phyloP scores from a whole-genome alignment of 2,888 invertebrate species.

The Melieria crassipennis region DNA sequence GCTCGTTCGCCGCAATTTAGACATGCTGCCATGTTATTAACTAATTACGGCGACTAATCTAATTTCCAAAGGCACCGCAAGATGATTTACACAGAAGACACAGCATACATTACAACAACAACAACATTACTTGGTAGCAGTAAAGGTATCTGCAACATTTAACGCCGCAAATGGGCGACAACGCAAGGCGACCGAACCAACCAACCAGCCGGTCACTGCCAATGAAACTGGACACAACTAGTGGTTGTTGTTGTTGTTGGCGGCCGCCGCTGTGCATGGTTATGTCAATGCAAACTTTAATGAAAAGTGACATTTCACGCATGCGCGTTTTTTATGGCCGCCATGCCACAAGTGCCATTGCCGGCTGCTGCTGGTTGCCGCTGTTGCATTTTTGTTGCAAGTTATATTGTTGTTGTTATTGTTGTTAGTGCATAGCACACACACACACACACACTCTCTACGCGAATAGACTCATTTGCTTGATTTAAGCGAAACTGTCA shows the following conservation, averaged over 20 bases:
- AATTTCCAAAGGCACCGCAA: conserved; percentile 48
- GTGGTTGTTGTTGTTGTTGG: background rate
- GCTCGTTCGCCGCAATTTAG: conserved; percentile 41
- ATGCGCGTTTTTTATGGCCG: conserved; percentile 46
- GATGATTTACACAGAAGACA: conserved; percentile 44
- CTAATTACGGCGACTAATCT: conserved; percentile 64
- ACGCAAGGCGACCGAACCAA: too few species aligned
- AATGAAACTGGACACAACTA: too few species aligned
- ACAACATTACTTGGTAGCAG: background rate
- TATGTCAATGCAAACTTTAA: conserved; percentile 50
- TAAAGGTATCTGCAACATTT: background rate
- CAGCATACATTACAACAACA: conserved; percentile 47
- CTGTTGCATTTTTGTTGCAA: conserved; percentile 13
- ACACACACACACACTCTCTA: too few species aligned
- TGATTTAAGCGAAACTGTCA: conserved; percentile 51
- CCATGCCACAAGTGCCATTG: background rate
- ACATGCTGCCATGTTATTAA: conserved; percentile 62
- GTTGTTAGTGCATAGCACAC: background rate
- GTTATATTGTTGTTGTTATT: too few species aligned
- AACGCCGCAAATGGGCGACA: too few species aligned
- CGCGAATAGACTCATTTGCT: conserved; percentile 47
- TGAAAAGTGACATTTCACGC: conserved; percentile 64
- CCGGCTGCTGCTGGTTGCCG: background rate
- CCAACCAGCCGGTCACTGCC: too few species aligned
- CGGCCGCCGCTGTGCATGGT: conserved; percentile 35